A percentile compares a stretch with the other conserved stretches of the same genome.
phyloP scores from a whole-genome alignment of 1,140 invertebrate genomes.

The Bradynema listronoti region DNA sequence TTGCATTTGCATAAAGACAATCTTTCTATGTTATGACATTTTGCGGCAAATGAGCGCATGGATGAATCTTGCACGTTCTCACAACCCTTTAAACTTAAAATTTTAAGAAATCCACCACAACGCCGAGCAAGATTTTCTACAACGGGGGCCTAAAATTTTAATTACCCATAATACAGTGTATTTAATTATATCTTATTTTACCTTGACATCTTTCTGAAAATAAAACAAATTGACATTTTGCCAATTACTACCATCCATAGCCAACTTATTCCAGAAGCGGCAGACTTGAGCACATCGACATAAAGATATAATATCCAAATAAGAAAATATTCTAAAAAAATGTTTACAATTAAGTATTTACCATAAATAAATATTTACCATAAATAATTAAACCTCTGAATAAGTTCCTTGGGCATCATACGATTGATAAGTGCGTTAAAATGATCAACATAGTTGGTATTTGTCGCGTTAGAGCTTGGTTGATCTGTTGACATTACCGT shows the following conservation, averaged over 20 bases:
- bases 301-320: slow-evolving; percentile 89
- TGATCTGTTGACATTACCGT: slow-evolving; percentile 39
- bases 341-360: slow-evolving; percentile 7
- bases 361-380: slow-evolving; percentile 2
- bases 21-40: slow-evolving; percentile 90
- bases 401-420: slow-evolving; percentile 51
- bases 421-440: slow-evolving; percentile 52
- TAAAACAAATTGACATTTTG: slow-evolving; percentile 95
- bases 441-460: too few relatives aligned
- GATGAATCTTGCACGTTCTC: slow-evolving; percentile 89
- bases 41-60: slow-evolving; percentile 73
- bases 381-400: slow-evolving; percentile 45
- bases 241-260: slow-evolving; percentile 97
- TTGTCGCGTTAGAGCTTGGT: slow-evolving; percentile 31
- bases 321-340: slow-evolving; percentile 79
- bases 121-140: slow-evolving; percentile 93
- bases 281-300: slow-evolving; percentile 92
- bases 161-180: slow-evolving; percentile 6
- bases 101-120: slow-evolving; percentile 92
- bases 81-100: slow-evolving; percentile 84
- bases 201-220: slow-evolving; percentile 95
- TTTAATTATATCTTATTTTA: slow-evolving; percentile 57
- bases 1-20: slow-evolving; percentile 91
- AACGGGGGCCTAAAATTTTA: slow-evolving; percentile 72
- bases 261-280: slow-evolving; percentile 88